Base-by-base conservation (phyloP, 2,888 invertebrate species). In the Yponomeuta malinellus region DNA sequence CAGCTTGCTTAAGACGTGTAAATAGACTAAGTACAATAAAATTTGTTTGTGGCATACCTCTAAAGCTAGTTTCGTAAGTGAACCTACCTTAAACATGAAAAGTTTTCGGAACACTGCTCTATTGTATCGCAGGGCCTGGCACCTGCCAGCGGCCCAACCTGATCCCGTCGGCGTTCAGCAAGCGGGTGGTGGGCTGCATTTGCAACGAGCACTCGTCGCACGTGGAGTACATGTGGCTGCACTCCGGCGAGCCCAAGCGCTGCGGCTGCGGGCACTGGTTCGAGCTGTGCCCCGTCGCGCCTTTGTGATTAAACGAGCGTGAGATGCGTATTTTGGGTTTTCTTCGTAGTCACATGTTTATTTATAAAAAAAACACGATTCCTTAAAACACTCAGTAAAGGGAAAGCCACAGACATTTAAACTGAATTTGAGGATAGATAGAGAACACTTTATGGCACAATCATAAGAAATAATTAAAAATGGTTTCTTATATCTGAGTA, bases 141-240 rank as follows among this genome's bases (percentile, higher is more conserved):
- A 95, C 96, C 15, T 93, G 93, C 76, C 95, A 94, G 69, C 86
- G 93, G 48, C 97, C 97, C 0, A 96, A 95, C 77, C 78, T 95
- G 75, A 94, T 97, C 68, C 95, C 96, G n/a, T 96, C 96, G 73
- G 92, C 94, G 69, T 94, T 93, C 79, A 85, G 92, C 63, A 92
- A 93, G 74, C 93, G 97, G 64, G 85, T 96, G 66, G 86, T 97
- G 73, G 96, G 95, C 37, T 97, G 97, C 83, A 86, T 94, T 73
- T 97, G 97, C 85, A 94, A 95, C 81, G 95, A 95, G 73, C 72
- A 78, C 67, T 78, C 81, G 74, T 82, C 77, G 74, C 89, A 89
- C 75, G 72, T 86, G 43, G 86, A 88, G 76, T 92, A 76, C 77
- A 88, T 91, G 81, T 85, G 83, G 86, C 78, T 92, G 23, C 89